Conservation (phyloP, 2,113 vertebrate genomes). For the Dasyurus viverrinus region DNA sequence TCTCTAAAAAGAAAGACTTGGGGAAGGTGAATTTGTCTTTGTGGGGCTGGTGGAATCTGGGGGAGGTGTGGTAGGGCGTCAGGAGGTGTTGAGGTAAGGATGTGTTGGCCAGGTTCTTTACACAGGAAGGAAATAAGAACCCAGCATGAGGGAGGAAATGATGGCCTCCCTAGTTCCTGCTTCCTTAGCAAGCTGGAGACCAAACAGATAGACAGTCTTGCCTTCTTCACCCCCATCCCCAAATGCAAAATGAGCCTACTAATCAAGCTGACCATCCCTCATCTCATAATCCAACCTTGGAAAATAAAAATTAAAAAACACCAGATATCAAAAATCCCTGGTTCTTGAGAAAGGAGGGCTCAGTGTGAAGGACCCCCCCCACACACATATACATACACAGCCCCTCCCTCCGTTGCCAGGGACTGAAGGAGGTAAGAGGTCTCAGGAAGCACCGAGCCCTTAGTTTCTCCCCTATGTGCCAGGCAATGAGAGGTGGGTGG, state of each 20-base stretch:
- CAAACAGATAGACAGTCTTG: neutral
- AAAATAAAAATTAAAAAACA: neutral
- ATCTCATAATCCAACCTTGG: neutral
- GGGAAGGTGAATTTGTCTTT: neutral
- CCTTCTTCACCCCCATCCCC: neutral
- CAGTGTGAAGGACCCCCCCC: neutral
- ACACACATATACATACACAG: neutral
- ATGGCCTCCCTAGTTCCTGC: neutral
- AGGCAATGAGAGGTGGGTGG: fast-evolving
- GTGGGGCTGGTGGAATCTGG: neutral
- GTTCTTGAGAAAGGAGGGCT: neutral
- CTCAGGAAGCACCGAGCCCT: neutral
- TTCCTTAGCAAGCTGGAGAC: neutral
- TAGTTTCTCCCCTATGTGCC: neutral
- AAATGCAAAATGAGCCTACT: neutral
- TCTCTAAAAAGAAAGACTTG: neutral
- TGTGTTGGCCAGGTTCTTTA: constrained; percentile 52
- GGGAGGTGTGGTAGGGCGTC: neutral
- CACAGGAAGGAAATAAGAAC: constrained; percentile 73
- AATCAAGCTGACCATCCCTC: neutral
- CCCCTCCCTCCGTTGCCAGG: neutral
- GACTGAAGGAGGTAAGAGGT: neutral
- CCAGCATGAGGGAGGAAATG: neutral
- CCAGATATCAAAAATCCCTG: neutral
- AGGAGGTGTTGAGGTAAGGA: neutral